Base-by-base conservation (phyloP, 2,888 invertebrate genomes). In the Hydriomena furcata region DNA sequence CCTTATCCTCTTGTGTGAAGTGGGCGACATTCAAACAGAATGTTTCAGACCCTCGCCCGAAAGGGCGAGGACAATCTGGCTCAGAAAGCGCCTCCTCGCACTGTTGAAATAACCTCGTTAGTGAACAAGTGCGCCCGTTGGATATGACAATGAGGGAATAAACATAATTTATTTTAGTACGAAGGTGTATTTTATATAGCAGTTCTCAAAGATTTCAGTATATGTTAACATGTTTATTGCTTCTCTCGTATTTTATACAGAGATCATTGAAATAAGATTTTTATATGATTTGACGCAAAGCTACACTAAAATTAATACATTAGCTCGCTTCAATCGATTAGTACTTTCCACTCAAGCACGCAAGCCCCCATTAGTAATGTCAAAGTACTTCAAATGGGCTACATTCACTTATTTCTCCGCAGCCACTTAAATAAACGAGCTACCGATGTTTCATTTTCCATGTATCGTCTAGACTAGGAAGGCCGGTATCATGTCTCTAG, bases 401-500 rank as follows among this genome's bases (percentile, higher is more conserved):
- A 28, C 38, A 42, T 36, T 35, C 32, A 52, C 30, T 34, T 13
- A 53, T 23, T 44, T 32, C 42, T 28, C 41, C 24, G 27, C 40
- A 52, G 13, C 37, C 27, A 28, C 37, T 46, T 44, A 25, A 43
- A 47, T 48, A 43, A 48, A 45, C 38, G 48, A 30, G 51, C 44
- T 55, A 37, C 4, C n/a, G n/a, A n/a, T 52, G 36, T 40, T 42
- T 46, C 35, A 54, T 58, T 50, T 52, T 54, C 55, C 45, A 61
- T 71, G 68, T 56, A 71, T 73, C 58, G 83, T 83, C 82, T 83
- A 84, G 82, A 82, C 82, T 59, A 71, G 77, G 74, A 78, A 78
- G 75, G 69, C 67, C 59, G 61, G 73, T 73, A 69, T 79, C 72
- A 63, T 73, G 67, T 74, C 78, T 73, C 80, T 58, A 66, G 61